A percentile compares a stretch with the other conserved stretches of the same genome.
Evolutionary conservation across 1,140 invertebrate species (phyloP).

Genomic region (Chionoecetes opilio): DNA sequence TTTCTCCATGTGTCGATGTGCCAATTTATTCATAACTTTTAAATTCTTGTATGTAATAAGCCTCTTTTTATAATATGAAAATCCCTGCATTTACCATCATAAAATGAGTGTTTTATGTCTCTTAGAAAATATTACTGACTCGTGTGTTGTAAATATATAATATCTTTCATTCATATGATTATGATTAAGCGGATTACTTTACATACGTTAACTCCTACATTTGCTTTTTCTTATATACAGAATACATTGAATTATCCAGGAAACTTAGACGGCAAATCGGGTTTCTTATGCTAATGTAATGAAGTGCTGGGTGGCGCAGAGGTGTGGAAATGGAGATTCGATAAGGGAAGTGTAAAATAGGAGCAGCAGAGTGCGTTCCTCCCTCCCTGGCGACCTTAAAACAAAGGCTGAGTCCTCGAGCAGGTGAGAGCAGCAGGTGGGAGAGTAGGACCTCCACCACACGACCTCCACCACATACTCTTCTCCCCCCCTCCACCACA

Average conservation of each 20-base stretch:
- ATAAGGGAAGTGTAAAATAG: background rate
- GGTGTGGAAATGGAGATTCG: background rate
- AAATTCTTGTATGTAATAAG: background rate
- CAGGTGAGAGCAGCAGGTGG: background rate
- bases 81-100: background rate
- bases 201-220: no score
- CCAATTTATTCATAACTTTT: background rate
- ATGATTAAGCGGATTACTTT: background rate
- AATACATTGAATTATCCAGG: no score
- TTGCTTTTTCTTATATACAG: no score
- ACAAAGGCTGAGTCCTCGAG: background rate
- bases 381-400: background rate
- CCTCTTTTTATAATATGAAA: no score
- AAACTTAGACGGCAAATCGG: no score
- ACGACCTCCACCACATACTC: no score
- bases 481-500: slow-evolving; percentile 16
- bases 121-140: no score
- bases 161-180: background rate
- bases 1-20: background rate
- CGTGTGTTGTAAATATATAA: background rate
- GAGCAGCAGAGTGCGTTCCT: background rate
- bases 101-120: no score
- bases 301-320: no score
- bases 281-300: no score
- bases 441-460: background rate